Evolutionary conservation across 2,888 invertebrate species (phyloP).

Genomic region (Xanthorhoe designata): DNA sequence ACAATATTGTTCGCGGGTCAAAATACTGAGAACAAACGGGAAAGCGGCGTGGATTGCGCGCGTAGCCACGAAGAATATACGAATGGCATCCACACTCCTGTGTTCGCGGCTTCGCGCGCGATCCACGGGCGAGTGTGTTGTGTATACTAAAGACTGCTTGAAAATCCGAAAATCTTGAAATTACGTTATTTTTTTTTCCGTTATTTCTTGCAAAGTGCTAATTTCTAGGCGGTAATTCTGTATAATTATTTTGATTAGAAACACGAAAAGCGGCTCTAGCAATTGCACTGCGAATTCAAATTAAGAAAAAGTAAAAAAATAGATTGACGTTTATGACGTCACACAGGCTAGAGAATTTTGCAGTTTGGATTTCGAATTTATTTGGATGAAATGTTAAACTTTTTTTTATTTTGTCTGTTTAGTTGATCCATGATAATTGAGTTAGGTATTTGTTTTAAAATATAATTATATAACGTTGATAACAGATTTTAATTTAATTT

Average conservation of each 20-base stretch:
- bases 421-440: slow-evolving; percentile 5
- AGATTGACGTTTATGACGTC: background rate
- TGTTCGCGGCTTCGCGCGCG: no score
- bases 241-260: background rate
- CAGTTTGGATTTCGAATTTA: background rate
- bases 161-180: no score
- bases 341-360: background rate
- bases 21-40: no score
- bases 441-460: slow-evolving; percentile 30
- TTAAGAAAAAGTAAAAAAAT: background rate
- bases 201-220: no score
- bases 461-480: slow-evolving; percentile 23
- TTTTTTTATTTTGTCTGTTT: slow-evolving; percentile 3
- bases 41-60: no score
- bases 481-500: slow-evolving; percentile 13
- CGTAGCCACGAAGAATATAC: no score
- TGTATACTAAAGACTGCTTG: no score
- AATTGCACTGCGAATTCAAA: slow-evolving; percentile 1
- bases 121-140: no score
- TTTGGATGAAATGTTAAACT: no score
- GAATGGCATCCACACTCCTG: no score
- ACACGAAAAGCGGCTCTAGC: background rate
- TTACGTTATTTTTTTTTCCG: no score
- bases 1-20: no score
- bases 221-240: background rate